These are phyloP conservation scores for Crenuchus spilurus DNA, from an alignment of 2,797 vertebrate species.

Conservation along the genomic window DNA sequence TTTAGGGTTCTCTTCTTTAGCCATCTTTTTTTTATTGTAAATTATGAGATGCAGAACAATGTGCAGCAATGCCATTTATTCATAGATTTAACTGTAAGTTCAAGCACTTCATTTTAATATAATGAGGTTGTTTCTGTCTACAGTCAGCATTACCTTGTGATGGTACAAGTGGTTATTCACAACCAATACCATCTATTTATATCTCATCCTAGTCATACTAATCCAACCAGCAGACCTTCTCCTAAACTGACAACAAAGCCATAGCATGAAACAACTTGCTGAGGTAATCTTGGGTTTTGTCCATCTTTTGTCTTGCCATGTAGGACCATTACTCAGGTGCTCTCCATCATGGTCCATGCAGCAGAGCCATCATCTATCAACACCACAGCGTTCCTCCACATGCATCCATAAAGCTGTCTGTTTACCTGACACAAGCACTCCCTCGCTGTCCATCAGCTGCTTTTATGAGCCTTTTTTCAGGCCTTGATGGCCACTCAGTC, in stretches of 20 bases:
- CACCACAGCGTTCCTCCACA: not conserved
- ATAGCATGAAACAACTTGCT: not conserved
- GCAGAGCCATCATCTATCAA: conserved; percentile 3
- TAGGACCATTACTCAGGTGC: not conserved
- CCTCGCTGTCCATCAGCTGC: conserved; percentile 13
- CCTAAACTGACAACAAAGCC: not conserved
- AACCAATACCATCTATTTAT: no score
- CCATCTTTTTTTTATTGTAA: no score
- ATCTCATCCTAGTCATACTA: no score
- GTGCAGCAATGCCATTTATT: no score
- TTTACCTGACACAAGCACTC: not conserved
- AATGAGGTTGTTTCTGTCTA: no score
- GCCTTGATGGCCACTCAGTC: not conserved
- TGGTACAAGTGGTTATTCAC: no score
- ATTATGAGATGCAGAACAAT: no score
- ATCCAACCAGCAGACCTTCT: no score
- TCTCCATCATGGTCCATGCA: not conserved
- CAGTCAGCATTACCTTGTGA: no score
- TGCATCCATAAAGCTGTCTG: conserved; percentile 16
- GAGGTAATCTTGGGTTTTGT: not conserved
- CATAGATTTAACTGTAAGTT: no score
- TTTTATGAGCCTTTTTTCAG: conserved; percentile 18
- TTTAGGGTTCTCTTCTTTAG: no score
- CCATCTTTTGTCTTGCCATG: not conserved
- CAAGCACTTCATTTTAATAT: no score